Evolutionary conservation across 2,113 vertebrate genomes (phyloP).

Genomic region (Balaeniceps rex): DNA sequence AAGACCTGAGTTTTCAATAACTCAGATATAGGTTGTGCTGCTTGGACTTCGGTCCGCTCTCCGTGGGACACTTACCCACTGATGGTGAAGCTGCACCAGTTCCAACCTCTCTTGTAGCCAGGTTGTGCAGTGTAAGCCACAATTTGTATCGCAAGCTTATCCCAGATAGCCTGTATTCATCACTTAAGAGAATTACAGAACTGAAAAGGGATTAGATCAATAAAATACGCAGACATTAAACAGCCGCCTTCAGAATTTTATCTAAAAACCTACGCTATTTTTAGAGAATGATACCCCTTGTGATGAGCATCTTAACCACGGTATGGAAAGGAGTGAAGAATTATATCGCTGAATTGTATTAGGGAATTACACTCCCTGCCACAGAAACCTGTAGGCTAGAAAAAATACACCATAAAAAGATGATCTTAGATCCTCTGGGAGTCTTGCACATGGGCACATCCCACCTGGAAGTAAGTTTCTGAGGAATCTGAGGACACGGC

Average conservation of each 20-base stretch:
- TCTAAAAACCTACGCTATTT: background rate
- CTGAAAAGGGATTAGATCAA: background rate
- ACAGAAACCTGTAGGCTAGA: background rate
- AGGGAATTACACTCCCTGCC: background rate
- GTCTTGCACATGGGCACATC: background rate
- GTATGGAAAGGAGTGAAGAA: background rate
- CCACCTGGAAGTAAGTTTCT: background rate
- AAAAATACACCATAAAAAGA: background rate
- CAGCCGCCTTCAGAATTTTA: background rate
- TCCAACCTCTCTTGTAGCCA: background rate
- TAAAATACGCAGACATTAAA: background rate
- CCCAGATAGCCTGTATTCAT: background rate
- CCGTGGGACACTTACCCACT: background rate
- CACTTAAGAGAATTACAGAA: background rate
- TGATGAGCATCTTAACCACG: background rate
- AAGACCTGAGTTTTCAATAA: background rate
- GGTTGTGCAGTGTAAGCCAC: background rate
- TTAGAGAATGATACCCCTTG: background rate
- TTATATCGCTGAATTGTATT: background rate
- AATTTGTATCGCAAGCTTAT: background rate
- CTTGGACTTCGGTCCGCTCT: background rate
- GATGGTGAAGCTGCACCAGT: background rate
- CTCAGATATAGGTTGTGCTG: background rate
- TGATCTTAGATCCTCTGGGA: background rate
- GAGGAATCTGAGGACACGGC: background rate